Percentiles rank a stretch among this genome's conserved stretches.
These are phyloP conservation scores for Neocloeon triangulifer DNA, from an alignment of 1,140 invertebrate genomes.

Conservation along the genomic window DNA sequence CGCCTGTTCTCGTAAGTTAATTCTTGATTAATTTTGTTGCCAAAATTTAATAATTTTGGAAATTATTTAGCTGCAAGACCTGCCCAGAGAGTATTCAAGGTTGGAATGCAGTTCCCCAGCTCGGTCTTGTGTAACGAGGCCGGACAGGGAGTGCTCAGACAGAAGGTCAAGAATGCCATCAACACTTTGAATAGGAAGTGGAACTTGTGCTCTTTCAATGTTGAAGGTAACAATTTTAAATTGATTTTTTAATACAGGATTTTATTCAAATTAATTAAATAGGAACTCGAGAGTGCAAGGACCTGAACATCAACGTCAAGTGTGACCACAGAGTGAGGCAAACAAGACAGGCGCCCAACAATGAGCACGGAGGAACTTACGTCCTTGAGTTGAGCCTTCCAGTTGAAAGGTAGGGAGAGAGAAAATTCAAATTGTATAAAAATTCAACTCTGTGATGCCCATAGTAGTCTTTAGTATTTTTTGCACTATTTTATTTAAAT, in stretches of 20 bases:
- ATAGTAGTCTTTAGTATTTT: conserved; percentile 10
- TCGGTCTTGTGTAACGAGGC: conserved; percentile 84
- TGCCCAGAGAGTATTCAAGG: conserved; percentile 78
- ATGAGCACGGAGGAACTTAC: conserved; percentile 49
- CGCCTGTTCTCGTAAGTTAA: conserved; percentile 56
- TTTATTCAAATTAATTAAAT: not conserved
- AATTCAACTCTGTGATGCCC: too few species aligned
- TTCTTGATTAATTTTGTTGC: not conserved
- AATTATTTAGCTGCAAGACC: conserved; percentile 28
- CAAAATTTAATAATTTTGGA: not conserved
- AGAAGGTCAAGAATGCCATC: conserved; percentile 67
- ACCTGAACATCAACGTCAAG: conserved; percentile 69
- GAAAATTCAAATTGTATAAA: too few species aligned
- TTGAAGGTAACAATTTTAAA: conserved; percentile 30
- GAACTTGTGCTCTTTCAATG: conserved; percentile 79
- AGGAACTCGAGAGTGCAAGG: conserved; percentile 54
- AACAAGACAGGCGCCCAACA: conserved; percentile 34
- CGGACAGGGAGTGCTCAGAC: conserved; percentile 70
- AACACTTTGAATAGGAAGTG: conserved; percentile 76
- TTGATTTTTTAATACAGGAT: conserved; percentile 3
- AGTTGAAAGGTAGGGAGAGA: conserved; percentile 49
- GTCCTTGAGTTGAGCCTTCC: conserved; percentile 53
- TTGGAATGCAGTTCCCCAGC: conserved; percentile 81
- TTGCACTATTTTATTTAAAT: conserved; percentile 1
- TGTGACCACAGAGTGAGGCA: conserved; percentile 55